Percentiles rank a stretch among this genome's conserved stretches.
These are phyloP conservation scores for Chelonia mydas DNA, from an alignment of 2,797 vertebrate species.

Conservation along the genomic window DNA sequence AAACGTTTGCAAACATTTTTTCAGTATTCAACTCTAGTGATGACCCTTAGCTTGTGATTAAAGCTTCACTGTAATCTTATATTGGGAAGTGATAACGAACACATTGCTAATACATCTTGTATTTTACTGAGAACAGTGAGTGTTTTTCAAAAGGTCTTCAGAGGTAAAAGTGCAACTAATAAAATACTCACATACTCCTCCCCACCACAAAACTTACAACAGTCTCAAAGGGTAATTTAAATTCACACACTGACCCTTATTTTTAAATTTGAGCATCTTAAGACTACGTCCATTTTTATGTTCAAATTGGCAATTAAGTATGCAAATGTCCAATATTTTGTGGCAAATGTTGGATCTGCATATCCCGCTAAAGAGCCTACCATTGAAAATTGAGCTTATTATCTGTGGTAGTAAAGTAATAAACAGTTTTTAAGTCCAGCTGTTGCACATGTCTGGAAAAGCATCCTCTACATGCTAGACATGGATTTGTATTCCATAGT, in stretches of 20 bases:
- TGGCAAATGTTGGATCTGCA: background rate
- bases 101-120: background rate
- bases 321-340: background rate
- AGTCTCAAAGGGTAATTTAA: background rate
- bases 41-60: fast-evolving
- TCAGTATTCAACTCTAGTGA: background rate
- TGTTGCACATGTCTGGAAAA: background rate
- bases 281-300: background rate
- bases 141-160: background rate
- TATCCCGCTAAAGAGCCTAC: background rate
- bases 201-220: background rate
- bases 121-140: background rate
- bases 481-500: background rate
- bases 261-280: fast-evolving
- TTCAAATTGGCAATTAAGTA: background rate
- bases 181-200: background rate
- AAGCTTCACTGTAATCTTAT: fast-evolving
- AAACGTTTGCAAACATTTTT: background rate
- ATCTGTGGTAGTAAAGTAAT: background rate
- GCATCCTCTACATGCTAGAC: background rate
- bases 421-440: fast-evolving
- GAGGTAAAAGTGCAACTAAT: background rate
- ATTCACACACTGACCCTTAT: fast-evolving
- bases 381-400: background rate
- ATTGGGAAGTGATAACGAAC: background rate